These are phyloP conservation scores for Ecdyonurus torrentis DNA, from an alignment of 2,888 invertebrate genomes.

Conservation along the genomic window DNA sequence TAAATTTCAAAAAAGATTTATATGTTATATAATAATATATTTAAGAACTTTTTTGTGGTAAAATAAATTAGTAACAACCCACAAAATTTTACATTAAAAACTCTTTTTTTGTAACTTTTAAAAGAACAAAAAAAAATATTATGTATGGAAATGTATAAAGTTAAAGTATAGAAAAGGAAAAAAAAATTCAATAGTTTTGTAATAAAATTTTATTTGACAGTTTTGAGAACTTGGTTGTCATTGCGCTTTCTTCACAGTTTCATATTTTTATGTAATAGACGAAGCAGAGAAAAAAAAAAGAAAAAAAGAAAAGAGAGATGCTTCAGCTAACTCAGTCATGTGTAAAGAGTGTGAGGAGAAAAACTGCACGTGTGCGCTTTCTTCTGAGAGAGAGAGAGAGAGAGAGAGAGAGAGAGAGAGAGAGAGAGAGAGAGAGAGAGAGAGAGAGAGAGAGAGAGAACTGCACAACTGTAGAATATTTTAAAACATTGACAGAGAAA, in stretches of 20 bases:
- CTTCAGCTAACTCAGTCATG: neutral
- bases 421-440: constrained; percentile 6
- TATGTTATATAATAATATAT: no score
- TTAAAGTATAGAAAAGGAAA: neutral
- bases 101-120: no score
- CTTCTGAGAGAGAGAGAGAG: no score
- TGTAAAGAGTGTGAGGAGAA: neutral
- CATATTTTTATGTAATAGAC: neutral
- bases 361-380: constrained; percentile 3
- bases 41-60: no score
- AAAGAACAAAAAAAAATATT: neutral
- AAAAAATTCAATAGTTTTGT: neutral
- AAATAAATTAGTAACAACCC: no score
- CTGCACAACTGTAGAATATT: constrained; percentile 4
- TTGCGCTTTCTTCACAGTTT: neutral
- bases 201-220: neutral
- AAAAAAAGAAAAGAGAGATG: neutral
- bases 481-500: no score
- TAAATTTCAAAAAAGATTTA: no score
- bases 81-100: no score
- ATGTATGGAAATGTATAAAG: neutral
- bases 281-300: no score
- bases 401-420: constrained; percentile 7
- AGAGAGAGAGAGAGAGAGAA: constrained; percentile 5
- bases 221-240: neutral